phyloP scores from a whole-genome alignment of 2,888 invertebrate species.

The Steromphala cineraria region DNA sequence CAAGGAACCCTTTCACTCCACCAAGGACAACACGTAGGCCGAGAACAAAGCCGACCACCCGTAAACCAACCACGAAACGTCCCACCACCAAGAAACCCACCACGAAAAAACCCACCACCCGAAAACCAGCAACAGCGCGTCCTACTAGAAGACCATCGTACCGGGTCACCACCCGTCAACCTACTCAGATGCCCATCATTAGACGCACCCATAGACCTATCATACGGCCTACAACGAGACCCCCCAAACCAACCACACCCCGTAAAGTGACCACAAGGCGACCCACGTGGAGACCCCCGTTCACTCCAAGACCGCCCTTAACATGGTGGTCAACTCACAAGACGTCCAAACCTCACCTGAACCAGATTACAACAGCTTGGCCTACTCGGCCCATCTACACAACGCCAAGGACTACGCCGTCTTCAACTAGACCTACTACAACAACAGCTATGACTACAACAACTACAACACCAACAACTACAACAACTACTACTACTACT shows the following conservation, averaged over 20 bases:
- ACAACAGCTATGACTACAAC: constrained; percentile 15
- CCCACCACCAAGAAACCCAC: neutral
- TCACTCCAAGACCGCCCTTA: neutral
- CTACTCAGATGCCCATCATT: neutral
- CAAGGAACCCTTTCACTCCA: neutral
- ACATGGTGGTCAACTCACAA: constrained; percentile 23
- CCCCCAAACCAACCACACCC: neutral
- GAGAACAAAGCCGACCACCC: neutral
- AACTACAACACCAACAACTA: neutral
- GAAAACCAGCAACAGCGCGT: neutral
- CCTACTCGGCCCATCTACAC: neutral
- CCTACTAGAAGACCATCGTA: neutral
- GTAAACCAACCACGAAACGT: neutral
- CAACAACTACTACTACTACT: neutral
- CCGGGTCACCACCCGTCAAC: neutral
- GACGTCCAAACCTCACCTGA: neutral
- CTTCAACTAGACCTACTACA: constrained; percentile 1
- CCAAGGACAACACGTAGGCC: neutral
- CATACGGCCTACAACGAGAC: neutral
- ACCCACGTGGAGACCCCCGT: neutral
- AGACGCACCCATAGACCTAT: neutral
- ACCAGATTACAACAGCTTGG: neutral
- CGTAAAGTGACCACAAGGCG: neutral
- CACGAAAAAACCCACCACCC: neutral
- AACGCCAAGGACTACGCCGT: neutral